Evolutionary conservation across 2,888 invertebrate species (phyloP), one percentile per base, ranked within the genome.

Genomic region (Rhodophaea formosa): DNA sequence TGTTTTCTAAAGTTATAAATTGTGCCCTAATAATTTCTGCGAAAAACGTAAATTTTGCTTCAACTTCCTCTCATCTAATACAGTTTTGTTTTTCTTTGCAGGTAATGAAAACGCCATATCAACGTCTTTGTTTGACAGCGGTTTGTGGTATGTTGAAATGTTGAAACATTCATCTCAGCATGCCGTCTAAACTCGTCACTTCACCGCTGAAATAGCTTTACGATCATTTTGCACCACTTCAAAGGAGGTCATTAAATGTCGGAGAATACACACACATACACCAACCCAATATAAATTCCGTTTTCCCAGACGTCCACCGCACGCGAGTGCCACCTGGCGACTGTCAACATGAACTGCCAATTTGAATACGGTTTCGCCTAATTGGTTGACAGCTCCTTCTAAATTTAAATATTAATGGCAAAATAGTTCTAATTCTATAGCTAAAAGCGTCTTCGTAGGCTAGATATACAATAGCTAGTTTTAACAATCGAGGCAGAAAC

Each of bases 221-320:
- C 79, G 82, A 82, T 79, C 79, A 84, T 83, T 86, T 82, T 80
- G 77, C 74, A 76, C 79, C 80, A 84, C 88, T 83, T 89, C 89
- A 89, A 89, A 89, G 87, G 74, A 65, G 80, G 77, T 77, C 83
- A 82, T 84, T 84, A 86, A 86, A 86, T 82, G 79, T 81, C 76
- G 72, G 71, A 74, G 65, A 72, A 72, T 69, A 47, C 69, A 29
- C 56, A 45, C 30, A 59, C 66, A 74, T 73, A 59, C 66, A 74
- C 74, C 69, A 8, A 74, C 72, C 51, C 39, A 51, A 39, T 77
- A 78, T 82, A 82, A 77, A 80, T 81, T 79, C 69, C 71, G 75
- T 76, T 75, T 79, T 75, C 68, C 68, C 69, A 75, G 74, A 75
- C 77, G 74, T 74, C 72, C 66, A 57, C 59, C 68, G 69, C 67